Evolutionary conservation across 2,113 vertebrate species (phyloP).

Genomic region (Corythoichthys haematopterus): DNA sequence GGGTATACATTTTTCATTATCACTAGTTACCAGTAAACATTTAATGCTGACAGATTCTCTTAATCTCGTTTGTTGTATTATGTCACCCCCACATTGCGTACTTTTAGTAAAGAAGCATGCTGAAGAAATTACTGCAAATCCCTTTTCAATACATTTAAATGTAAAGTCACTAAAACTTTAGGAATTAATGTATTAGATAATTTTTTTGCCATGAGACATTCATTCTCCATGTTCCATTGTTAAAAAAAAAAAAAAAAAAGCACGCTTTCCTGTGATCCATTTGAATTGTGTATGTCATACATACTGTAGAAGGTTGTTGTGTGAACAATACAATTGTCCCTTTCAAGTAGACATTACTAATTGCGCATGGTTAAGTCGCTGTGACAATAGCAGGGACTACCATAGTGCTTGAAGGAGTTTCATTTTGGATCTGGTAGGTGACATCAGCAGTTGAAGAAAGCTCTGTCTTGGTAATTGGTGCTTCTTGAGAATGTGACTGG

Average conservation of each 20-base stretch:
- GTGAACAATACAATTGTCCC: constrained; percentile 35
- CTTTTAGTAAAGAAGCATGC: too few relatives aligned
- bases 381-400: constrained; percentile 57
- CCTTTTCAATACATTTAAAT: neutral
- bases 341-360: constrained; percentile 23
- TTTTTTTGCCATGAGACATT: too few relatives aligned
- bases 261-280: neutral
- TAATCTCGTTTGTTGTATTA: too few relatives aligned
- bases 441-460: constrained; percentile 69
- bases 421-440: constrained; percentile 79
- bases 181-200: too few relatives aligned
- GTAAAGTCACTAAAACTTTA: neutral
- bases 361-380: constrained; percentile 63
- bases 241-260: neutral
- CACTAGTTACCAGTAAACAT: too few relatives aligned
- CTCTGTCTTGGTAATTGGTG: constrained; percentile 49
- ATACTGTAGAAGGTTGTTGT: constrained; percentile 22
- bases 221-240: neutral
- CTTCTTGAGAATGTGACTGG: constrained; percentile 67
- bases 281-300: constrained; percentile 7
- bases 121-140: too few relatives aligned
- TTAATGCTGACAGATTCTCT: too few relatives aligned
- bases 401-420: constrained; percentile 49
- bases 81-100: too few relatives aligned
- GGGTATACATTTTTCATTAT: too few relatives aligned